These are phyloP conservation scores for Macquaria ambigua DNA, from an alignment of 2,113 vertebrate genomes.

Conservation along the genomic window DNA sequence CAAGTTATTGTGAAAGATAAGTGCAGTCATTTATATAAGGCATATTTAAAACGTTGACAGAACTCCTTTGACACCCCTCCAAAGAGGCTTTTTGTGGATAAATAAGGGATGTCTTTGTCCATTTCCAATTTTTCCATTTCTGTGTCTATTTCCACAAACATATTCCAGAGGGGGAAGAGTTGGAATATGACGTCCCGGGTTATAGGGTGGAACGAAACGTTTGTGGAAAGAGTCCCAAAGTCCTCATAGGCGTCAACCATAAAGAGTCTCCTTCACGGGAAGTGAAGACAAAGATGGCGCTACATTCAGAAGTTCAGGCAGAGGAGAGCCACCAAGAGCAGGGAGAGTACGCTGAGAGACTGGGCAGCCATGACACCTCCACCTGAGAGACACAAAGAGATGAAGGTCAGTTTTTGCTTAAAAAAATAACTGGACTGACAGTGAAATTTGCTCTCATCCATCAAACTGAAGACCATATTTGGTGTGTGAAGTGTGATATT, in stretches of 20 bases:
- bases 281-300: constrained; percentile 83
- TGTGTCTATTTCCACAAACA: constrained; percentile 79
- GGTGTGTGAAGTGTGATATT: constrained; percentile 40
- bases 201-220: constrained; percentile 86
- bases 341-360: constrained; percentile 81
- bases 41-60: constrained; percentile 96
- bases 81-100: constrained; percentile 86
- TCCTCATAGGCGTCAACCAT: constrained; percentile 84
- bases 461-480: constrained; percentile 44
- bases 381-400: constrained; percentile 66
- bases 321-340: constrained; percentile 85
- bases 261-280: constrained; percentile 84
- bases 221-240: constrained; percentile 83
- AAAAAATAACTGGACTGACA: not conserved
- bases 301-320: constrained; percentile 95
- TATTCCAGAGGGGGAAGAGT: constrained; percentile 76
- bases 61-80: constrained; percentile 89
- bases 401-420: not conserved
- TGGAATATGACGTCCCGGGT: constrained; percentile 86
- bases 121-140: constrained; percentile 77
- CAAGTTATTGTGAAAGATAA: constrained; percentile 91
- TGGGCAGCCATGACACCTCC: constrained; percentile 67
- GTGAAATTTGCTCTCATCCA: constrained; percentile 27
- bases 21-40: constrained; percentile 95
- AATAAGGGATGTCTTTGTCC: constrained; percentile 89